Evolutionary conservation across 2,113 vertebrate species (phyloP), one percentile per base, ranked within the genome.

Genomic region (Tonatia bakeri): DNA sequence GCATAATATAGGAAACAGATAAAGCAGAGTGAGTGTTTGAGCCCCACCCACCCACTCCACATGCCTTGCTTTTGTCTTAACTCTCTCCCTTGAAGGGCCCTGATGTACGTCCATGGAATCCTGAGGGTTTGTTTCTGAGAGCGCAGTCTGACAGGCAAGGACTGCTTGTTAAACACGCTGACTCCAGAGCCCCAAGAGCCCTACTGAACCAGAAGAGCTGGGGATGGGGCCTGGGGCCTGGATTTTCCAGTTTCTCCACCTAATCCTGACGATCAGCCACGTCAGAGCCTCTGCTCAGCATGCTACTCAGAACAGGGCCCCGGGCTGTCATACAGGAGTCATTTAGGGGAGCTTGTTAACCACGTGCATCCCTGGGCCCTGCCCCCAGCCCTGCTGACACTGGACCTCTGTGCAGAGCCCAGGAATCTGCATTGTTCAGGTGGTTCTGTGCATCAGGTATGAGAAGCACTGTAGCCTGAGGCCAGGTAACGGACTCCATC

Each of bases 401-500:
- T 5, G 22, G 15, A 47, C 72, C 69, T 70, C 19, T 0, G 9
- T 24, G n/a, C 2, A 52, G 33, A 54, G 50, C 59, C 85, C 59
- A 54, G 1, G 43, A 67, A 33, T 13, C 40, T 28, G 31, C 28
- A n/a, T 0, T 33, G 38, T 24, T 61, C 40, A 73, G 14, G 65
- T 15, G 1, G 47, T 11, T 75, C 69, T 1, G 0, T n/a, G 52
- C 6, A 5, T 22, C 17, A 0, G 40, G 31, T 3, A 20, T 45
- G 52, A 38, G 43, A 9, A n/a, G 19, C 31, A 20, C n/a, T 17
- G 14, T 22, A 10, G 19, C 50, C 33, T n/a, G 26, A 79, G 33
- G 84, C 19, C 50, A 83, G 69, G 16, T 1, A 7, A n/a, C 1
- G 5, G 43, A 33, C 17, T 36, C 13, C 43, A 56, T 5, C 38